Conservation (phyloP, 2,113 vertebrate genomes). For the Python bivittatus region DNA sequence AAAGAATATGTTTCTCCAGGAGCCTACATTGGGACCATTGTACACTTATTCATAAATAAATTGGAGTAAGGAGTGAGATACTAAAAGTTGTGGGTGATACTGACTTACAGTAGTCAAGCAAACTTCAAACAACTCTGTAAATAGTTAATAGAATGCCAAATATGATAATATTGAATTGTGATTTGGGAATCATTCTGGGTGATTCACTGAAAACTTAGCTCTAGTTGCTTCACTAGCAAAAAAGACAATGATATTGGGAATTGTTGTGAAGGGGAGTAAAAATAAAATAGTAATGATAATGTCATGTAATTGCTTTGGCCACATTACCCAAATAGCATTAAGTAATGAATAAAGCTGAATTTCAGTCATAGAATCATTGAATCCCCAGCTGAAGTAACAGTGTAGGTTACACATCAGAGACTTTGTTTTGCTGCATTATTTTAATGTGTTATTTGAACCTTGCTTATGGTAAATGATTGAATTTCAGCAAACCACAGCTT, state of each 20-base stretch:
- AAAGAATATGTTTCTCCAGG: background rate
- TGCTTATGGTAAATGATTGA: background rate
- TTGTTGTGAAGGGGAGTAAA: background rate
- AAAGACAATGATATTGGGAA: background rate
- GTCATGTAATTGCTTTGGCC: background rate
- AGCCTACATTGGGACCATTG: background rate
- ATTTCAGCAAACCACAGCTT: background rate
- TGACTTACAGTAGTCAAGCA: background rate
- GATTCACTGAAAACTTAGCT: background rate
- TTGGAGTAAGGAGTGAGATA: background rate
- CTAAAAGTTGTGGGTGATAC: background rate
- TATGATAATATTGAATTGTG: background rate
- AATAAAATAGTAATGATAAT: background rate
- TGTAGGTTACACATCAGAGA: background rate
- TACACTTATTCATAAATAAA: background rate
- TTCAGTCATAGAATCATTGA: background rate
- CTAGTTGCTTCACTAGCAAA: background rate
- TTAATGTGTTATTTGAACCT: background rate
- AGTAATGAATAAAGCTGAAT: background rate
- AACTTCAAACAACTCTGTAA: background rate
- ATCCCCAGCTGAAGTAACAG: background rate
- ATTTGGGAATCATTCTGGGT: background rate
- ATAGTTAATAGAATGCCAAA: background rate
- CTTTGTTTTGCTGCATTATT: background rate
- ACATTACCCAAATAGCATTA: background rate